Conservation (phyloP, 2,888 invertebrate genomes). For the Microchrysa polita region DNA sequence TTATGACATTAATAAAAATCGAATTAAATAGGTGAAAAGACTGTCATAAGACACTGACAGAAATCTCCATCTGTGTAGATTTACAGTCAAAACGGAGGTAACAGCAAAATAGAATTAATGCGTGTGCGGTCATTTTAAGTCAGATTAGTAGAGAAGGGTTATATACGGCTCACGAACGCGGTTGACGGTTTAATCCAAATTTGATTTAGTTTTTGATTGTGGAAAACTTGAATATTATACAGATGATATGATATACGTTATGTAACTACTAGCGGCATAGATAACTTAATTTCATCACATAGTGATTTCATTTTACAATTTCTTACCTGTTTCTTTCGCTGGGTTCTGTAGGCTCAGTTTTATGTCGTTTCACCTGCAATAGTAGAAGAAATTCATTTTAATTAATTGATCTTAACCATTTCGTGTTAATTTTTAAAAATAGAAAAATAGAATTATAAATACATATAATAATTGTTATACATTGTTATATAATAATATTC, state of each 20-base stretch:
- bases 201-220: slow-evolving; percentile 11
- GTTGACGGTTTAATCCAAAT: slow-evolving; percentile 23
- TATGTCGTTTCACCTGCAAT: slow-evolving; percentile 77
- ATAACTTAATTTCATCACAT: too few relatives aligned
- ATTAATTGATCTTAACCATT: too few relatives aligned
- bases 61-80: not conserved
- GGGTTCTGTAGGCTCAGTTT: slow-evolving; percentile 72
- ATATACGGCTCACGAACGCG: not conserved
- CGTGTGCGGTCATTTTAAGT: not conserved
- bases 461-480: too few relatives aligned
- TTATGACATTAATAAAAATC: slow-evolving; percentile 39
- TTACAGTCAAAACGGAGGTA: not conserved
- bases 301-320: not conserved
- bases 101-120: not conserved
- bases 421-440: too few relatives aligned
- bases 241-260: too few relatives aligned
- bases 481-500: too few relatives aligned
- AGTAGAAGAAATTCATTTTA: not conserved
- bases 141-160: not conserved
- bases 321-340: slow-evolving; percentile 76
- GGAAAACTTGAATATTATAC: not conserved
- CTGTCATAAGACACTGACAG: slow-evolving; percentile 31
- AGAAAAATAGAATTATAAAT: too few relatives aligned
- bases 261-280: not conserved
- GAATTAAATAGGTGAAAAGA: slow-evolving; percentile 29